These are phyloP conservation scores for Pelodiscus sinensis DNA, from an alignment of 2,113 vertebrate species.

Conservation along the genomic window DNA sequence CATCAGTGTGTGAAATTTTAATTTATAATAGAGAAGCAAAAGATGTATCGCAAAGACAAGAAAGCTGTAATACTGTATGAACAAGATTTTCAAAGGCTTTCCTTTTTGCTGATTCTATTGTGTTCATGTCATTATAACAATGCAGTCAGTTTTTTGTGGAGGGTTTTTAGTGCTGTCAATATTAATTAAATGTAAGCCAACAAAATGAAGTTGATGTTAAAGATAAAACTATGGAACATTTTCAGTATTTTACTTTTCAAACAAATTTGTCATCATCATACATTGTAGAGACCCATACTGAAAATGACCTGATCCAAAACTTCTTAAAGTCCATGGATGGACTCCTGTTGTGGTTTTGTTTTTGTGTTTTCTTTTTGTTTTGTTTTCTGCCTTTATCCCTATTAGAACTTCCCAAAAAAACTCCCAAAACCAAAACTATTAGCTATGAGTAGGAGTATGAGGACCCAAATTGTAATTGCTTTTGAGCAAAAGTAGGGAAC, in stretches of 20 bases:
- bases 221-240: background rate
- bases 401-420: background rate
- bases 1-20: background rate
- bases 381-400: background rate
- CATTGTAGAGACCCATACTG: background rate
- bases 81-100: background rate
- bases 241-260: background rate
- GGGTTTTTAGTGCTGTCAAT: background rate
- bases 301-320: background rate
- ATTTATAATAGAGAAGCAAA: background rate
- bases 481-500: background rate
- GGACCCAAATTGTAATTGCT: background rate
- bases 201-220: background rate
- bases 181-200: background rate
- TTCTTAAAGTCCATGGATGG: background rate
- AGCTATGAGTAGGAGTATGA: background rate
- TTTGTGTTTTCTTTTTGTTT: too few species aligned
- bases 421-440: background rate
- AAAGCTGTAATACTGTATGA: background rate
- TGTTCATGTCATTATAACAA: background rate
- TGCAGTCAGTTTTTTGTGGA: background rate
- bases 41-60: background rate
- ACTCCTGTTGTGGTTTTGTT: background rate
- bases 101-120: background rate
- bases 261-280: background rate